These are phyloP conservation scores for Ligdia adustata DNA, from an alignment of 2,888 invertebrate genomes.

Conservation along the genomic window DNA sequence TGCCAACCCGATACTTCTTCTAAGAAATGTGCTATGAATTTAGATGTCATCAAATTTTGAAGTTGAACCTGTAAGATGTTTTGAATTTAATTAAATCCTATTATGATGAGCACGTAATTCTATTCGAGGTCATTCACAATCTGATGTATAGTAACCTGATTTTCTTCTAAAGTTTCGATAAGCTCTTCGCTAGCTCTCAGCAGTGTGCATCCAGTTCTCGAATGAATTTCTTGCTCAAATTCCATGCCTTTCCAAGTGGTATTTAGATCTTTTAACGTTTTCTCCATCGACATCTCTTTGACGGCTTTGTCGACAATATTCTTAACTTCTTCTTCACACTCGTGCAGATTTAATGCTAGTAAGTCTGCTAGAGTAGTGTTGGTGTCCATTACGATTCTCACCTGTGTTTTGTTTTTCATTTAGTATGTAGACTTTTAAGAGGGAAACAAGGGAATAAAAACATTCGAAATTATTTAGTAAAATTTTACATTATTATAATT, in stretches of 20 bases:
- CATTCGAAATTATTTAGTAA: too few species aligned
- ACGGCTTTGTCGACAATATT: constrained; percentile 99
- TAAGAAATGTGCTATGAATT: constrained; percentile 97
- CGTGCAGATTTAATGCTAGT: constrained; percentile 95
- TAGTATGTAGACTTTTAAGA: too few species aligned
- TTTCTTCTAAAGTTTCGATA: constrained; percentile 98
- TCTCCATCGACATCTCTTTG: constrained; percentile 99
- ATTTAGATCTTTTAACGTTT: constrained; percentile 94
- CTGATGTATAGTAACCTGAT: constrained; percentile 90
- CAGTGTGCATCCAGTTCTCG: constrained; percentile 93
- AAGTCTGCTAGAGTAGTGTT: constrained; percentile 96
- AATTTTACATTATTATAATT: too few species aligned
- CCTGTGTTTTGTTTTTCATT: too few species aligned
- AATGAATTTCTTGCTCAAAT: constrained; percentile 95
- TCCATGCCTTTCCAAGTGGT: constrained; percentile 97
- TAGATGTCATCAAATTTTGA: constrained; percentile 98
- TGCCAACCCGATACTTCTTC: constrained; percentile 98
- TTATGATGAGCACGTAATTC: too few species aligned
- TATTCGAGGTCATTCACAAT: too few species aligned
- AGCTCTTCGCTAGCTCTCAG: constrained; percentile 96
- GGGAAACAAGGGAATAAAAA: too few species aligned
- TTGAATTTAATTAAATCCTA: too few species aligned
- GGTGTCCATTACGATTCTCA: constrained; percentile 96
- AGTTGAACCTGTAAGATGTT: constrained; percentile 89
- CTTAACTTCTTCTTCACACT: constrained; percentile 98